Base-by-base conservation (phyloP, 2,888 invertebrate genomes). In the Hoplodrina ambigua region DNA sequence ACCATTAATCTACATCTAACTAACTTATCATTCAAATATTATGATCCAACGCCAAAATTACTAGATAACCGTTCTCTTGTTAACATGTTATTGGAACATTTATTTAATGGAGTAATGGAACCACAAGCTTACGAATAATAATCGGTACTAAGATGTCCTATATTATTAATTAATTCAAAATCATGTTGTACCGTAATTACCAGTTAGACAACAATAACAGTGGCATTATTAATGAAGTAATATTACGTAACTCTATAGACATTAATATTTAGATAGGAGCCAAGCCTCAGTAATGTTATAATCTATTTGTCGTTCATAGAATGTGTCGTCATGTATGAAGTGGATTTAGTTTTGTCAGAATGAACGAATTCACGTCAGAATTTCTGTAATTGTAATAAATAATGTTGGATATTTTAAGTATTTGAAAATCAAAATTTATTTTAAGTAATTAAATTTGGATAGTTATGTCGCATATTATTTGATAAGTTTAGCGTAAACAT, bases 181-280 rank as follows among this genome's bases (percentile, higher is more conserved):
- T 64, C 56, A 60, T 57, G 25, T 44, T 25, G 6, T 25, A 20
- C 52, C 73, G 62, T 72, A 64, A 72, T 64, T 50, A 57, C 53
- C 15, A 37, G 59, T 41, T 25, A 60, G 5, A 54, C 44, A 63
- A 62, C 58, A 64, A 57, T 50, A 19, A 62, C 72, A 15, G 13
- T n/a, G 49, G 33, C 52, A 72, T 75, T 79, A 67, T 75, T 81
- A 80, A 78, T 82, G 74, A 63, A 68, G 76, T 72, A 65, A 69
- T 78, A 74, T 78, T 64, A 57, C 56, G 56, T 64, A 76, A 54
- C 59, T n/a, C 69, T n/a, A n/a, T 20, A n/a, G 49, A 4, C 19
- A 54, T 78, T 75, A 72, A 78, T 71, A 75, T 77, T 71, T 56
- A 59, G 52, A 17, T 62, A 15, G 44, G 50, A 46, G 58, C 44